Conservation (phyloP, 2,113 vertebrate genomes). For the Anoura caudifer region DNA sequence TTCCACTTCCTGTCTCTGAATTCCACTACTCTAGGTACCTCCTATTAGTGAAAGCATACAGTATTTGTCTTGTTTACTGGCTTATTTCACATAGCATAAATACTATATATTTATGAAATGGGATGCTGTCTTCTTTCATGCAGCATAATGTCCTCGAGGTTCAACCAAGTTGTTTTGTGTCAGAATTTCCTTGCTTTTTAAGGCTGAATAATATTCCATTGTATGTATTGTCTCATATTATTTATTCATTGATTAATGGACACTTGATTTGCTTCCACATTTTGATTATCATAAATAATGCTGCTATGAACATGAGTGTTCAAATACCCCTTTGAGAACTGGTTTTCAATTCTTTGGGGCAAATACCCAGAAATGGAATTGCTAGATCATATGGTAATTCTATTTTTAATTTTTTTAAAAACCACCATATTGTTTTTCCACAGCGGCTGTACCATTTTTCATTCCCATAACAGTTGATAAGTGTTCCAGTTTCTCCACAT, state of each 20-base stretch:
- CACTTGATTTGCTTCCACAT: no score
- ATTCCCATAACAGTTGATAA: not conserved
- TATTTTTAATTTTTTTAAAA: not conserved
- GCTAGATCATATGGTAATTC: not conserved
- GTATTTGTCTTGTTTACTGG: not conserved
- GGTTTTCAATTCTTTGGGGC: not conserved
- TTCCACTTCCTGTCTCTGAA: not conserved
- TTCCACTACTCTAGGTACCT: not conserved
- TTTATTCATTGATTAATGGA: no score
- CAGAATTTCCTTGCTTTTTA: not conserved
- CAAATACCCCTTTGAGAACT: not conserved
- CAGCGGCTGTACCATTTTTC: no score
- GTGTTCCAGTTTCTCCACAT: not conserved
- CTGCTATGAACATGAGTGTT: not conserved
- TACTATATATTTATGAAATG: not conserved
- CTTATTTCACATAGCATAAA: not conserved
- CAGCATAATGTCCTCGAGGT: not conserved
- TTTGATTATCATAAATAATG: not conserved
- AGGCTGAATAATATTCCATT: not conserved
- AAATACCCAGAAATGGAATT: not conserved
- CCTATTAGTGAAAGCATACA: not conserved
- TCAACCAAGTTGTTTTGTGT: not conserved
- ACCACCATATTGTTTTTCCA: no score
- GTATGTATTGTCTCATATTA: not conserved
- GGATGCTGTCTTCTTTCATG: not conserved